Percentiles rank a stretch among this genome's conserved stretches.
Evolutionary conservation across 2,888 invertebrate genomes (phyloP).

Genomic region (Rhabditoides inermis): DNA sequence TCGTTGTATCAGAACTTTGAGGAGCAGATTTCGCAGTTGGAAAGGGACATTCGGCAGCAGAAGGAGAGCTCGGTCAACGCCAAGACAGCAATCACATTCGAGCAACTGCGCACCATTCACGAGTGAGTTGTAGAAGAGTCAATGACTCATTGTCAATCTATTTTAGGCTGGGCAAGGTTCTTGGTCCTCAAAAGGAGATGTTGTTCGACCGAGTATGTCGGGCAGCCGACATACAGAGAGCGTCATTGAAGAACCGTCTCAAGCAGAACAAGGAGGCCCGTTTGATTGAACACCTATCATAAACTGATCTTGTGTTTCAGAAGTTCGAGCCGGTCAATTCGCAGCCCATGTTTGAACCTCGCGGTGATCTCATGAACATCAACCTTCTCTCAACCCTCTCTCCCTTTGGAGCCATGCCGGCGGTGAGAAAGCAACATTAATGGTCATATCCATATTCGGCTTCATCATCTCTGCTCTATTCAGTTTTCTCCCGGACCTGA

Average conservation of each 20-base stretch:
- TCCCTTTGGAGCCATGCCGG: too few species aligned
- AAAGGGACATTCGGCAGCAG: slow-evolving; percentile 27
- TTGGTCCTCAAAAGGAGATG: slow-evolving; percentile 27
- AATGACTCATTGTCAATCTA: too few species aligned
- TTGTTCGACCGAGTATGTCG: slow-evolving; percentile 33
- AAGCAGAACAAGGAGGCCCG: slow-evolving; percentile 31
- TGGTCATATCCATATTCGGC: too few species aligned
- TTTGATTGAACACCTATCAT: too few species aligned
- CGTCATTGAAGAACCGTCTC: slow-evolving; percentile 31
- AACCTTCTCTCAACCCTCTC: too few species aligned
- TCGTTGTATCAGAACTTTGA: slow-evolving; percentile 19
- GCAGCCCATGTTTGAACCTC: neutral
- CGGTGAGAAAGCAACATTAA: too few species aligned
- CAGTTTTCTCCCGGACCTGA: too few species aligned
- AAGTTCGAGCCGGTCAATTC: slow-evolving; percentile 8
- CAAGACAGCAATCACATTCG: slow-evolving; percentile 32
- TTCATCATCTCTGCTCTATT: too few species aligned
- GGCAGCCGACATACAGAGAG: slow-evolving; percentile 32
- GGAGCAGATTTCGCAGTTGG: slow-evolving; percentile 21
- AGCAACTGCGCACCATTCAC: slow-evolving; percentile 27
- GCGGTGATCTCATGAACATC: too few species aligned
- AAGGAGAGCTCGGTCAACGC: slow-evolving; percentile 32
- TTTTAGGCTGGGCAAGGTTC: slow-evolving; percentile 21
- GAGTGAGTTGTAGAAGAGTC: slow-evolving; percentile 20
- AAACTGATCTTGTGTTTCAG: too few species aligned